Evolutionary conservation across 2,113 vertebrate genomes (phyloP), one percentile per base, ranked within the genome.

Genomic region (Siniperca knerii): DNA sequence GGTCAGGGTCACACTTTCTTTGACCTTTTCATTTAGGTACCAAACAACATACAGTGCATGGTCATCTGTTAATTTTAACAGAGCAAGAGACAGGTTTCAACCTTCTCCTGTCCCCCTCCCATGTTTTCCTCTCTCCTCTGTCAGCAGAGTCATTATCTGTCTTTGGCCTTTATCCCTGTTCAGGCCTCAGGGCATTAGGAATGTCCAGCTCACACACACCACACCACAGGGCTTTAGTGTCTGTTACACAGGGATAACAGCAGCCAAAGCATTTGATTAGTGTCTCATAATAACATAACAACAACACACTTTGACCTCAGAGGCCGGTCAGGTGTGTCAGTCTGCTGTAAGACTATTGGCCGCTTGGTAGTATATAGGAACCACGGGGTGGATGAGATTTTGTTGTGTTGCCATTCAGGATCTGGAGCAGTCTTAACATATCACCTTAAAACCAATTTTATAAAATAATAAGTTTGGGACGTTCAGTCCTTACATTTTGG

Each of bases 111-210:
- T 57, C 54, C 6, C 0, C 52, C 58, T 66, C 25, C 42, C 33
- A 6, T 48, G 54, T 61, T 73, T 54, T 11, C 70, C 55, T 52
- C 66, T 62, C n/a, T 0, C 29, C 68, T 75, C 85, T 54, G 68
- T 75, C 83, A 79, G n/a, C 79, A 76, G 15, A 84, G 33, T 81
- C 74, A 58, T 70, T 83, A 83, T 89, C 60, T 85, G 55, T 65
- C 68, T 81, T 80, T 81, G 78, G 50, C 61, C 87, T 88, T 89
- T 76, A 82, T 90, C 79, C 86, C 64, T 20, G 77, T 71, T 60
- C 67, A 82, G 75, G 11, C 86, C 67, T 79, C 64, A 18, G 69
- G 66, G 79, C 72, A 78, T 87, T 71, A 88, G 69, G 66, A 77
- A 46, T n/a, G 60, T 61, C 70, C 62, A 25, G 23, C 40, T 20